Evolutionary conservation across 2,113 vertebrate species (phyloP).

Genomic region (Canis aureus): DNA sequence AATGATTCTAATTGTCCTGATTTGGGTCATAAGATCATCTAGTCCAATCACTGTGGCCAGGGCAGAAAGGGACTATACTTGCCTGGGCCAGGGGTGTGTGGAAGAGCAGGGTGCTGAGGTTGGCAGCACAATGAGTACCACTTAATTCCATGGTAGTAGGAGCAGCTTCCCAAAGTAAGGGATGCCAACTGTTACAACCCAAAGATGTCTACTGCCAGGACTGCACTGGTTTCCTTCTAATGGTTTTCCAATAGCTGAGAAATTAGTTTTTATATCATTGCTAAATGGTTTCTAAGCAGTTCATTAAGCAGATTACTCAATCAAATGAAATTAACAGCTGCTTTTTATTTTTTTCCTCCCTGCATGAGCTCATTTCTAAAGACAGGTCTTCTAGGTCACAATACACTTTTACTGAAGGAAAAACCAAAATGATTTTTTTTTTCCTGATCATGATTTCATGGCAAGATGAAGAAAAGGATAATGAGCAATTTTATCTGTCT

Average conservation of each 20-base stretch:
- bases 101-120: neutral
- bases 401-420: neutral
- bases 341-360: neutral
- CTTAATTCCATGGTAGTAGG: neutral
- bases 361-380: constrained; percentile 22
- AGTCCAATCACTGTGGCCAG: neutral
- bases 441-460: constrained; percentile 5
- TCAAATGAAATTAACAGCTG: constrained; percentile 42
- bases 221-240: neutral
- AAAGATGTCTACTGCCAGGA: neutral
- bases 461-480: neutral
- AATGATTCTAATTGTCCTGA: constrained; percentile 8
- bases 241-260: constrained; percentile 8
- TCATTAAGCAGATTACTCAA: constrained; percentile 67
- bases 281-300: constrained; percentile 38
- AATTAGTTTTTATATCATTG: constrained; percentile 42
- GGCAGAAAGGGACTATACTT: neutral
- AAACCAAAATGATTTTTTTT: constrained; percentile 21
- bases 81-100: neutral
- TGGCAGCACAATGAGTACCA: neutral
- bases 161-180: neutral
- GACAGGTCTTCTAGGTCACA: constrained; percentile 8
- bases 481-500: constrained; percentile 37
- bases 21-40: neutral
- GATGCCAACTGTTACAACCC: neutral